phyloP scores from a whole-genome alignment of 2,113 vertebrate genomes.

The Austrofundulus limnaeus region DNA sequence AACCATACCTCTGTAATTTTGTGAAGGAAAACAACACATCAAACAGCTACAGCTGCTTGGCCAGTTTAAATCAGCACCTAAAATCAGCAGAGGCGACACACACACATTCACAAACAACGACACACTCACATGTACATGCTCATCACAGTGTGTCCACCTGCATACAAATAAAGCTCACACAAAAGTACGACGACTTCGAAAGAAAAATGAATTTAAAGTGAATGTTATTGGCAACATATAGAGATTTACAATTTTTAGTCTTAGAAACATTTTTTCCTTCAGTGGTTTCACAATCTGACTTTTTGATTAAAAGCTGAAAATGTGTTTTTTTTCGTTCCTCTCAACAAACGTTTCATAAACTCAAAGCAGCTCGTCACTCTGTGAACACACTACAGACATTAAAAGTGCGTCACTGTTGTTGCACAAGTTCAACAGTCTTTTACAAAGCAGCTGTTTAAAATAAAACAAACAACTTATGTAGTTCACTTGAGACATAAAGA shows the following conservation, averaged over 20 bases:
- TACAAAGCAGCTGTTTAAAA: not conserved
- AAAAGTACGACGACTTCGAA: slow-evolving; percentile 20
- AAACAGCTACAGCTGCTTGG: slow-evolving; percentile 34
- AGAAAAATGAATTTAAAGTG: slow-evolving; percentile 16
- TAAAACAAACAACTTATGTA: not conserved
- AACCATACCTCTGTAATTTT: not conserved
- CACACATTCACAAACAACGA: slow-evolving; percentile 4
- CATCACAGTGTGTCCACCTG: not conserved
- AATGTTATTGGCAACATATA: slow-evolving; percentile 51
- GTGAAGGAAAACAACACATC: not conserved
- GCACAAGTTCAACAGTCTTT: slow-evolving; percentile 25
- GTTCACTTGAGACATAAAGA: not conserved
- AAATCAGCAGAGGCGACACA: slow-evolving; percentile 51
- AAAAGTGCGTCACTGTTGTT: slow-evolving; percentile 7
- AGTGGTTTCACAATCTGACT: slow-evolving; percentile 39
- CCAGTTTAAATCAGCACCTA: slow-evolving; percentile 58
- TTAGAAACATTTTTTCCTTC: slow-evolving; percentile 25
- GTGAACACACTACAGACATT: not conserved
- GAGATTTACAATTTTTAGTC: not conserved
- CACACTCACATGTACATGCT: slow-evolving; percentile 12
- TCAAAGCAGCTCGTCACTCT: not conserved
- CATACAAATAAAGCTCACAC: slow-evolving; percentile 9
- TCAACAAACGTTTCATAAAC: not conserved
- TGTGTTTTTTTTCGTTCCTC: not conserved
- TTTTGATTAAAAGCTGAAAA: slow-evolving; percentile 9